Conservation (phyloP, 2,113 vertebrate species). For the Nymphicus hollandicus region DNA sequence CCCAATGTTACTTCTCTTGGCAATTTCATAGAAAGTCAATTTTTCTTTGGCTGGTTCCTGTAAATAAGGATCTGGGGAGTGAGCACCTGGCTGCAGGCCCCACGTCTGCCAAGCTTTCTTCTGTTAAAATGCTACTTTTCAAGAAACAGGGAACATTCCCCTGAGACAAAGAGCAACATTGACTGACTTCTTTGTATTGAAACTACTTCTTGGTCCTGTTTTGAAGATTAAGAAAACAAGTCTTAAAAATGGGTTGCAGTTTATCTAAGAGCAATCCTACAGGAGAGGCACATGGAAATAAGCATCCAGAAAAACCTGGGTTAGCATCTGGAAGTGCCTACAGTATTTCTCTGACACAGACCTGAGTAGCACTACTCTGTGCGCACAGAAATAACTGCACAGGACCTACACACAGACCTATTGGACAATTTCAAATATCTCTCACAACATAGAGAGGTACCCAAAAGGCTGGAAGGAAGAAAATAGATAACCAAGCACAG, state of each 20-base stretch:
- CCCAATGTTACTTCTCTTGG: background rate
- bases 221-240: background rate
- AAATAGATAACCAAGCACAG: background rate
- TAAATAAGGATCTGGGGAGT: background rate
- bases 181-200: background rate
- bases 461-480: background rate
- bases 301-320: background rate
- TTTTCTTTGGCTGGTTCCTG: background rate
- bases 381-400: background rate
- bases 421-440: background rate
- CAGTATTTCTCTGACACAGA: background rate
- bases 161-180: background rate
- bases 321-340: background rate
- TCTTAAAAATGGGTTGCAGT: background rate
- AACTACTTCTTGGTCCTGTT: background rate
- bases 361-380: background rate
- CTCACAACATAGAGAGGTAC: background rate
- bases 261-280: background rate
- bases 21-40: background rate
- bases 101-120: background rate
- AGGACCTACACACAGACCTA: background rate
- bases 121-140: background rate
- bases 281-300: background rate
- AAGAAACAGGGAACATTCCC: background rate
- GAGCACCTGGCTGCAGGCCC: background rate